Evolutionary conservation across 2,113 vertebrate genomes (phyloP), one percentile per base, ranked within the genome.

Genomic region (Agapornis roseicollis): DNA sequence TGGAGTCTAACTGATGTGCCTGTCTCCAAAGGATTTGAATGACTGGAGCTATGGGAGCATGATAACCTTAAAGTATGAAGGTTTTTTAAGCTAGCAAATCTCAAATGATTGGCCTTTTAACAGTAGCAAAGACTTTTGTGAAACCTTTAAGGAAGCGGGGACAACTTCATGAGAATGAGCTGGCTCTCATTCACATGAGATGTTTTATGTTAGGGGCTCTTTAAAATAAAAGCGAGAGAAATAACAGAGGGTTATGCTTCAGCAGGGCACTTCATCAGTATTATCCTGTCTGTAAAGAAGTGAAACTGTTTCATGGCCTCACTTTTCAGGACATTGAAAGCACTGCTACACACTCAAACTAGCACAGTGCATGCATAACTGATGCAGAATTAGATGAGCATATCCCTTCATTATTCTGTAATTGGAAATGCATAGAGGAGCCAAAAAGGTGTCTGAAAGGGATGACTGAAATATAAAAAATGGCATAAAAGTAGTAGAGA

Each of bases 121-220:
- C 27, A 55, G 80, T 25, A 77, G 60, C 25, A 91, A 68, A 55
- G 35, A 31, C 23, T 90, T 80, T 42, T 63, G 64, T 55, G 55
- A 94, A 93, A 66, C 42, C 16, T 60, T 77, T 80, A 93, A 93
- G 71, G 64, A 95, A 89, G 42, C 2, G 55, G 28, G 50, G 53
- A 83, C 71, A 93, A 78, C 60, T 91, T 94, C 82, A 96, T n/a
- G 64, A 95, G 47, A 70, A 78, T 64, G 52, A 71, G 15, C 13
- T 88, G 69, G 50, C 42, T 94, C 29, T 84, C 72, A 52, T 78
- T 88, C 11, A 1, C 11, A 28, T 50, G 35, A 83, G 41, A 68
- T 46, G 22, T 81, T 85, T 80, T 56, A 17, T 78, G n/a, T 72
- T 85, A 71, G 77, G 64, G 42, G 31, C 23, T 63, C n/a, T 81